Percentiles rank a stretch among this genome's conserved stretches.
Evolutionary conservation across 2,113 vertebrate genomes (phyloP).

Genomic region (Rhodinocichla rosea): DNA sequence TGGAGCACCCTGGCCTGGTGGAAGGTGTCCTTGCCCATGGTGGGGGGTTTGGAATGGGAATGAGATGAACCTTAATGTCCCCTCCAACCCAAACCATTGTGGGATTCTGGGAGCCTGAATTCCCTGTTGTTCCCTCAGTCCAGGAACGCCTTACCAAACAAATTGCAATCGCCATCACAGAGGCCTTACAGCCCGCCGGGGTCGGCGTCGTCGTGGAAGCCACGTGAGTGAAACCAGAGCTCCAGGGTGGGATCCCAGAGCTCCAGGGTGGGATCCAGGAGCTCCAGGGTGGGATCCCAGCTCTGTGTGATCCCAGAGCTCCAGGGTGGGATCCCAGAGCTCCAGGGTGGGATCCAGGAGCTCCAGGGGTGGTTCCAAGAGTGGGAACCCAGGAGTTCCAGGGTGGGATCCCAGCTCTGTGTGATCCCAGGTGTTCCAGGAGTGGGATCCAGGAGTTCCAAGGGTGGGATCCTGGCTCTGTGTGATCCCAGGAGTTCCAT

Average conservation of each 20-base stretch:
- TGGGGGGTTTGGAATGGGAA: neutral
- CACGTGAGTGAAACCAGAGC: slow-evolving; percentile 76
- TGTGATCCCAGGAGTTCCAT: neutral
- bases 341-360: accelerated
- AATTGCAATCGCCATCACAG: slow-evolving; percentile 94
- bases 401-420: no score
- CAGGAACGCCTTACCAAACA: slow-evolving; percentile 98
- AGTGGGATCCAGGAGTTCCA: neutral
- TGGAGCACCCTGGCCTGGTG: neutral
- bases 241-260: neutral
- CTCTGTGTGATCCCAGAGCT: neutral
- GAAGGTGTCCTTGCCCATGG: neutral
- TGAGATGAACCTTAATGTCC: neutral
- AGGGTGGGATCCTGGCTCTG: neutral
- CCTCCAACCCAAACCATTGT: neutral
- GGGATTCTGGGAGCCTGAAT: neutral
- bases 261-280: neutral
- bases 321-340: neutral
- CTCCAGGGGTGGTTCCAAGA: neutral
- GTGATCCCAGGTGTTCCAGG: neutral
- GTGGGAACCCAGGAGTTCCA: accelerated
- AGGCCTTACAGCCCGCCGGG: slow-evolving; percentile 91
- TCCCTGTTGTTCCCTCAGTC: slow-evolving; percentile 72
- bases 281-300: neutral
- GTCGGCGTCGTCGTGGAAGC: slow-evolving; percentile 96